Percentiles rank a stretch among this genome's conserved stretches.
Conservation (phyloP, 2,888 invertebrate genomes). For the Pecten maximus region DNA sequence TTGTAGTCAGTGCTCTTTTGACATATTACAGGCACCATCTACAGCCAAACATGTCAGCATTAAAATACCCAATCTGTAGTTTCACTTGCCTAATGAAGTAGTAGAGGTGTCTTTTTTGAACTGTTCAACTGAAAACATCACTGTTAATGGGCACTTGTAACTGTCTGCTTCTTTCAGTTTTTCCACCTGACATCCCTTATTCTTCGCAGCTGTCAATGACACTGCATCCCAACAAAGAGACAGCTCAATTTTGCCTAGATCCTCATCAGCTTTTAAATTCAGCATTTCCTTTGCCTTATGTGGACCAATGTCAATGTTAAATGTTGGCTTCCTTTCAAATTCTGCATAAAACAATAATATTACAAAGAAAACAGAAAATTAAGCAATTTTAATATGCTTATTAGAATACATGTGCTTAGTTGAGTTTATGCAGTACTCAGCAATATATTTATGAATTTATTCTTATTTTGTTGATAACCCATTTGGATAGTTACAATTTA, state of each 20-base stretch:
- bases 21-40: too few species aligned
- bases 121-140: not conserved
- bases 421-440: too few species aligned
- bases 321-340: not conserved
- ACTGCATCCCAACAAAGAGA: conserved; percentile 43
- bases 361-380: not conserved
- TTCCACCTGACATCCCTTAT: not conserved
- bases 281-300: not conserved
- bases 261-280: conserved; percentile 35
- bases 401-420: too few species aligned
- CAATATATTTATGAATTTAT: too few species aligned
- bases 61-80: too few species aligned
- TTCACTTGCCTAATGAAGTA: not conserved
- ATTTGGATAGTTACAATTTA: too few species aligned
- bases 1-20: too few species aligned
- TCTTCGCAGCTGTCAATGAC: not conserved
- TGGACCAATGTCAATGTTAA: conserved; percentile 1
- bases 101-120: conserved; percentile 2
- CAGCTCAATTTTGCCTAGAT: conserved; percentile 36
- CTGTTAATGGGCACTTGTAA: not conserved
- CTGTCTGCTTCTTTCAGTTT: not conserved
- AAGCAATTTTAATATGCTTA: too few species aligned
- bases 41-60: too few species aligned
- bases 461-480: too few species aligned
- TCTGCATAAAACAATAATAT: conserved; percentile 37